Evolutionary conservation across 2,113 vertebrate genomes (phyloP), one percentile per base, ranked within the genome.

Genomic region (Mellivora capensis): DNA sequence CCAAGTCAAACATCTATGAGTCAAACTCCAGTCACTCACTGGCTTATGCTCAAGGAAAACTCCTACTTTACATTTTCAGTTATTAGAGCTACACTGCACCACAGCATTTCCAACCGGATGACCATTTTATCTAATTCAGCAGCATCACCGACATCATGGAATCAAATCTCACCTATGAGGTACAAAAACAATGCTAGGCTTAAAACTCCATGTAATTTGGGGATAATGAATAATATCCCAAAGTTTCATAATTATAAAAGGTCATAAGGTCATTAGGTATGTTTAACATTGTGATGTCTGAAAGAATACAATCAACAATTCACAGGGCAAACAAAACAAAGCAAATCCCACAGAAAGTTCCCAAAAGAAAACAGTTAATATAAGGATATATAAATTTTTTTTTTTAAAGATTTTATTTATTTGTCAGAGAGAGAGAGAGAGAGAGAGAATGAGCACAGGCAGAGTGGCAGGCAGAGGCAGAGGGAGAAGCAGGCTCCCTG

Each of bases 11-110:
- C 54, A 80, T 15, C 84, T 62, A 42, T 79, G 85, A 98, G 80
- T 95, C 97, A 98, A 92, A 98, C 7, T 17, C 47, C 44, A 49
- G 34, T 61, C 93, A 96, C 15, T 87, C 14, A 39, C 7, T 93
- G 94, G 84, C 87, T 96, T 76, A 76, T 67, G 76, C 57, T 67
- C 61, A 87, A 89, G 44, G 84, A 29, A n/a, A 96, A 69, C 23
- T 27, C 72, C 86, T 52, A 69, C 23, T 62, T 74, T 49, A 64
- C 31, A 61, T 57, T 71, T 77, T 77, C 2, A 86, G 37, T 67
- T 79, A 77, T 42, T 27, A 76, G 20, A 83, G 47, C 15, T 77
- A 90, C 9, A 37, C 0, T 67, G 57, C n/a, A 97, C 61, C 17
- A 76, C 0, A 72, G 69, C 20, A 79, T 47, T 25, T 61, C 81